phyloP scores from a whole-genome alignment of 2,113 vertebrate species.

The Myrmecophaga tridactyla region DNA sequence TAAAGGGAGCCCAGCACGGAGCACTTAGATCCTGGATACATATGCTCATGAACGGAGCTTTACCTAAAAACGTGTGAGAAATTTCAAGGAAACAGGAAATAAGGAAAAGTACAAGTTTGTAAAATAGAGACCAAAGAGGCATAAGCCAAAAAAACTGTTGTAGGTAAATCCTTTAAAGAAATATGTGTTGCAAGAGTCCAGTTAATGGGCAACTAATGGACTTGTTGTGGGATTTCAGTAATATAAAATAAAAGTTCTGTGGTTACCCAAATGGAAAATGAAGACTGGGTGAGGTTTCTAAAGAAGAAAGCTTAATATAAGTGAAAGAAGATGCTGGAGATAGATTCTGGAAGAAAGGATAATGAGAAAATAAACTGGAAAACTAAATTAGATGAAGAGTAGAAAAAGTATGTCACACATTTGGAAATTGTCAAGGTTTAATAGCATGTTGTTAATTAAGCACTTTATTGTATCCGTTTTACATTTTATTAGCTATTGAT shows the following conservation, averaged over 20 bases:
- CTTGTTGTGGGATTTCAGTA: neutral
- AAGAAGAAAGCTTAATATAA: conserved; percentile 4
- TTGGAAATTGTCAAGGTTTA: conserved; percentile 52
- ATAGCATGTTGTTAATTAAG: conserved; percentile 65
- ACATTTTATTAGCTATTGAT: conserved; percentile 72
- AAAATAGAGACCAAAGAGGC: neutral
- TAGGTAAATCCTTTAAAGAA: neutral
- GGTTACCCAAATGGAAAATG: neutral
- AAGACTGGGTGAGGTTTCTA: neutral
- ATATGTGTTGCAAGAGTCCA: neutral
- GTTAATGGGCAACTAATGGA: neutral
- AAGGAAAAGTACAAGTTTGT: neutral
- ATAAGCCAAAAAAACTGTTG: accelerated
- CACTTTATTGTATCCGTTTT: conserved; percentile 70
- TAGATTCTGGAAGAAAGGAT: conserved; percentile 30
- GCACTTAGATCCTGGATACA: accelerated
- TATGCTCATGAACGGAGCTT: neutral
- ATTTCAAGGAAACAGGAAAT: neutral
- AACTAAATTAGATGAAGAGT: conserved; percentile 50
- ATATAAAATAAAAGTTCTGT: neutral
- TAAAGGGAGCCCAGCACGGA: neutral
- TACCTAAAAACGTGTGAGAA: neutral
- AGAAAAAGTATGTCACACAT: conserved; percentile 47
- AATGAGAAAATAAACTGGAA: conserved; percentile 61
- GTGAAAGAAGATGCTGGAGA: conserved; percentile 37